Conservation (phyloP, 2,113 vertebrate genomes). For the Sylvietta virens region DNA sequence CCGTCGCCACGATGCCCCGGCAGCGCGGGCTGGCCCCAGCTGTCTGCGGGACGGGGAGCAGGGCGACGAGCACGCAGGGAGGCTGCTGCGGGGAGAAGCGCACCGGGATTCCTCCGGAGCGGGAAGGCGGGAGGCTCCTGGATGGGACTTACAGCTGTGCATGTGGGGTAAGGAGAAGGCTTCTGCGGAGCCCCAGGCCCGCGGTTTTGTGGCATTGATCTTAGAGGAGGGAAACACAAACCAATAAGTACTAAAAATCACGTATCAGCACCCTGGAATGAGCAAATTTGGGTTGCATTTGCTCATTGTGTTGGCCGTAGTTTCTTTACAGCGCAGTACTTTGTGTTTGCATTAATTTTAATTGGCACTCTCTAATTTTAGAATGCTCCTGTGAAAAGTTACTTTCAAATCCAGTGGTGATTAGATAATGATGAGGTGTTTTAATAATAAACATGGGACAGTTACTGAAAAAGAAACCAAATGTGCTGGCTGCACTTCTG, state of each 20-base stretch:
- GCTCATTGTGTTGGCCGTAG: background rate
- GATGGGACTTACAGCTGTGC: background rate
- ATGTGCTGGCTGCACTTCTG: background rate
- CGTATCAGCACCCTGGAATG: background rate
- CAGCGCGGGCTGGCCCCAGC: background rate
- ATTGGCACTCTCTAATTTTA: background rate
- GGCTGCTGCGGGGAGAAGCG: background rate
- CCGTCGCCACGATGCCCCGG: background rate
- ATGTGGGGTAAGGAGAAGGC: background rate
- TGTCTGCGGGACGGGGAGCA: background rate
- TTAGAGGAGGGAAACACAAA: background rate
- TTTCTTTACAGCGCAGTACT: background rate
- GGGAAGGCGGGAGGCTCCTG: background rate
- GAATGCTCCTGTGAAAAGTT: constrained; percentile 27
- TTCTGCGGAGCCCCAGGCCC: background rate
- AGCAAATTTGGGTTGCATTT: background rate
- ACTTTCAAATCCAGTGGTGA: background rate
- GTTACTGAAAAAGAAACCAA: background rate
- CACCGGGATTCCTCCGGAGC: background rate
- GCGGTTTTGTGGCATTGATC: background rate
- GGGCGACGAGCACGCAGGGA: background rate
- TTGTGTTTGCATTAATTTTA: background rate
- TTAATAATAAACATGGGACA: constrained; percentile 30
- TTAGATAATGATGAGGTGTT: background rate
- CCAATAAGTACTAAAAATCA: background rate